A percentile compares a stretch with the other conserved stretches of the same genome.
phyloP scores from a whole-genome alignment of 2,888 invertebrate genomes.

The Cremastobaeus sp. region DNA sequence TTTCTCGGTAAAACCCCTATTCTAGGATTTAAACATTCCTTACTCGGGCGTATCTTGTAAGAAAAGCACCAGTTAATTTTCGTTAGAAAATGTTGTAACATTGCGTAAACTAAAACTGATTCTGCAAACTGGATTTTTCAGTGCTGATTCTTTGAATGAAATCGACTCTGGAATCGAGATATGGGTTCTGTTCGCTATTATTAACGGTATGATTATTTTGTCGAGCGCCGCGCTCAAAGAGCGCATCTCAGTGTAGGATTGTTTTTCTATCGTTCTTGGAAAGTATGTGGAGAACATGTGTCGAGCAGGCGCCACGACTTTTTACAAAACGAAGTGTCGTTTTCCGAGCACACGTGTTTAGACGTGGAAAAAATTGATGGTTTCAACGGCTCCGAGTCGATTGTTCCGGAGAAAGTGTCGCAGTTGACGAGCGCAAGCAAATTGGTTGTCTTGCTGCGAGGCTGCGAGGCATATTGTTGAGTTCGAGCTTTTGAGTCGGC shows the following conservation, averaged over 20 bases:
- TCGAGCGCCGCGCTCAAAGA: not conserved
- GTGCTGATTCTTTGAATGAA: no score
- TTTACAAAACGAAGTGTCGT: conserved; percentile 4
- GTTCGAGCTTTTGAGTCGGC: no score
- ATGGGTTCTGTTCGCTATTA: conserved; percentile 7
- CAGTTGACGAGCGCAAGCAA: not conserved
- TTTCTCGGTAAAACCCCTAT: no score
- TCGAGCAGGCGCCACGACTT: conserved; percentile 9
- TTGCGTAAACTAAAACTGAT: no score
- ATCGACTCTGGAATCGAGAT: not conserved
- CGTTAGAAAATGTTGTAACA: no score
- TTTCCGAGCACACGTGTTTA: conserved; percentile 2
- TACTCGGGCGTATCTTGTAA: no score
- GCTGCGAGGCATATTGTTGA: no score
- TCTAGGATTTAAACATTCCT: no score
- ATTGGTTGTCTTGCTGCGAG: not conserved
- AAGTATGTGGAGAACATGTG: conserved; percentile 26
- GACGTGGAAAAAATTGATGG: no score
- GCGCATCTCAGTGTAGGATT: conserved; percentile 2
- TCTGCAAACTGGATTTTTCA: no score
- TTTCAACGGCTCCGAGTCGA: not conserved
- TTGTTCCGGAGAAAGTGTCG: conserved; percentile 9
- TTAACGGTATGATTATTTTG: conserved; percentile 27
- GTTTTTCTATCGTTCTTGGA: conserved; percentile 2
- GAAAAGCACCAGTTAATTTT: no score